Evolutionary conservation across 2,888 invertebrate genomes (phyloP), one percentile per base, ranked within the genome.

Genomic region (Steinernema scapterisci): DNA sequence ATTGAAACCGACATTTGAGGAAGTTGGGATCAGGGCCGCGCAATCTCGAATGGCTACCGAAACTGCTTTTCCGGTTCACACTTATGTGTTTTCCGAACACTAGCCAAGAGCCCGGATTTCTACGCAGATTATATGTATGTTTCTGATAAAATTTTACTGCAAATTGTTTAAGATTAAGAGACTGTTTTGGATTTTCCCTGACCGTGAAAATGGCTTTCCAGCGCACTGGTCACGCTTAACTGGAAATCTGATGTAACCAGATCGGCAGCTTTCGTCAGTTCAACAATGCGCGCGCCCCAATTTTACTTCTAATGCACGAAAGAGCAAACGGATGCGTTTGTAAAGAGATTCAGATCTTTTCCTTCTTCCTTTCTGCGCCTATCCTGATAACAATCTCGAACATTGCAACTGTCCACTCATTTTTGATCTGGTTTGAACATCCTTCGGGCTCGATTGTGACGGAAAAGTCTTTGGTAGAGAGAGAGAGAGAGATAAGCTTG

Each of bases 171-270:
- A 38, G 38, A 38, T 9, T 9, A 38, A 38, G 9, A 38, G n/a
- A 38, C 9, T 6, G 3, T 38, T 38, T 38, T 38, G 48, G n/a
- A 48, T 48, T 48, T 48, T 48, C 13, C 7, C 19, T 48, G 48
- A 48, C 16, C 48, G 19, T 16, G 16, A 16, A 48, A 19, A 16
- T 48, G 13, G 7, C 5, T 48, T 48, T 16, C 45, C 16, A n/a
- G n/a, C 48, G 48, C 63, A 27, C 38, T 6, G 31, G 6, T 25
- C 27, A 16, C 27, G 63, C 63, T 63, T 63, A 63, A 48, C 31
- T 16, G 63, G n/a, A 38, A 63, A 63, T 63, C 63, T 63, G 63
- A 63, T 63, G 63, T 38, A 63, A 63, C 63, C 25, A 27, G 63
- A 63, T 31, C 31, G 16, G 38, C 16, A 25, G 27, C 63, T 63